phyloP scores from a whole-genome alignment of 2,888 invertebrate species.

The Clivina fossor region DNA sequence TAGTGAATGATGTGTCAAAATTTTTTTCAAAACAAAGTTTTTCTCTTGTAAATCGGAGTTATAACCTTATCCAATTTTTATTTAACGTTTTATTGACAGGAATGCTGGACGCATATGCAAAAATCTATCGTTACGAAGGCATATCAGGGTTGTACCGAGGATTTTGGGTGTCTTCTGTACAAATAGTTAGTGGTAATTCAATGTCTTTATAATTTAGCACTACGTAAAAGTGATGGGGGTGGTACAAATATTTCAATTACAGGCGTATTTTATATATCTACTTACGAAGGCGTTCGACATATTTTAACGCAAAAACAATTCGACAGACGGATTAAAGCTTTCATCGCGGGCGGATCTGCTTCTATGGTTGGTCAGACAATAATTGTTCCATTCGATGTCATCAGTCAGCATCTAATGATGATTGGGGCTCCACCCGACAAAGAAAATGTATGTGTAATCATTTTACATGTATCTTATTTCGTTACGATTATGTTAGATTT shows the following conservation, averaged over 20 bases:
- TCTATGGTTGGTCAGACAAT: conserved; percentile 93
- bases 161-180: conserved; percentile 90
- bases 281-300: conserved; percentile 89
- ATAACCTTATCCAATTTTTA: too few relatives aligned
- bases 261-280: conserved; percentile 89
- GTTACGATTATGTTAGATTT: too few relatives aligned
- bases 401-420: conserved; percentile 97
- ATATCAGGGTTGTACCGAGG: conserved; percentile 86
- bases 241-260: conserved; percentile 50
- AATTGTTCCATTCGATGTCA: conserved; percentile 94
- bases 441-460: conserved; percentile 42
- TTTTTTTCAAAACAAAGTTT: too few relatives aligned
- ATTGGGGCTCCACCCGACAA: conserved; percentile 60
- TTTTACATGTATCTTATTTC: too few relatives aligned
- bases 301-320: conserved; percentile 68
- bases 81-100: conserved; percentile 50
- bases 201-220: background rate
- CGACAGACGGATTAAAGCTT: conserved; percentile 70
- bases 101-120: conserved; percentile 84
- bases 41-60: too few relatives aligned
- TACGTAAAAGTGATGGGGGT: background rate
- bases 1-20: too few relatives aligned
- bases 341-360: conserved; percentile 88
- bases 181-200: conserved; percentile 54
- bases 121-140: conserved; percentile 85